Base-by-base conservation (phyloP, 1,140 invertebrate species). In the Coptotermes formosanus region DNA sequence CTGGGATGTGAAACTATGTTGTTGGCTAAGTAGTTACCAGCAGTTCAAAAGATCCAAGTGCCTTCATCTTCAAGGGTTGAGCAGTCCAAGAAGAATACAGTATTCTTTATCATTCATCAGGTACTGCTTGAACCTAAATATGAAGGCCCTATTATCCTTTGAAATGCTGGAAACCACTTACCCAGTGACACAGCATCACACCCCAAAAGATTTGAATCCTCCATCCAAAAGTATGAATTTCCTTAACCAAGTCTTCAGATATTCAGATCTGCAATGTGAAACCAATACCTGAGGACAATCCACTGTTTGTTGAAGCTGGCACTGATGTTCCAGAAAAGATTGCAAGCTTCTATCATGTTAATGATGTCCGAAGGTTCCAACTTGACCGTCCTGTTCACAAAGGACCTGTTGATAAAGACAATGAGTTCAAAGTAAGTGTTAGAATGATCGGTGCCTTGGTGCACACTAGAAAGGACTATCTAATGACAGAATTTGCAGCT, bases 221-320 rank as follows among this genome's bases (percentile, higher is more conserved):
- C 38, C 2, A 38, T 4, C 38, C 38, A 4, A 38, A 38, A 38
- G 38, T 38, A 38, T 32, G 82, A 45, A 83, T 30, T n/a, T 87
- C 52, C 82, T 86, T 87, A 86, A 87, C 38, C 23, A 81, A 86
- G 44, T 86, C 52, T 55, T 82, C 88, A 96, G 95, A 95, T 90
- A 97, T 98, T 87, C 97, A 99, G 93, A 98, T 99, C 82, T 98
- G 97, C 90, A 98, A 97, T 91, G 98, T 99, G 21, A 96, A 97
- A 89, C 97, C 98, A 8, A 94, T 97, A 89, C 93, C 94, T 64
- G 93, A 96, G 91, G 86, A 90, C 48, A 89, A 90, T 32, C 89
- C 90, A n/a, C 89, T 90, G 48, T 90, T 92, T 85, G 89, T 91
- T 86, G 64, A 75, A 75, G 92, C 93, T 85, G 90, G 91, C 86